A percentile compares a stretch with the other conserved stretches of the same genome.
These are phyloP conservation scores for Nomada fabriciana DNA, from an alignment of 2,888 invertebrate genomes.

Conservation along the genomic window DNA sequence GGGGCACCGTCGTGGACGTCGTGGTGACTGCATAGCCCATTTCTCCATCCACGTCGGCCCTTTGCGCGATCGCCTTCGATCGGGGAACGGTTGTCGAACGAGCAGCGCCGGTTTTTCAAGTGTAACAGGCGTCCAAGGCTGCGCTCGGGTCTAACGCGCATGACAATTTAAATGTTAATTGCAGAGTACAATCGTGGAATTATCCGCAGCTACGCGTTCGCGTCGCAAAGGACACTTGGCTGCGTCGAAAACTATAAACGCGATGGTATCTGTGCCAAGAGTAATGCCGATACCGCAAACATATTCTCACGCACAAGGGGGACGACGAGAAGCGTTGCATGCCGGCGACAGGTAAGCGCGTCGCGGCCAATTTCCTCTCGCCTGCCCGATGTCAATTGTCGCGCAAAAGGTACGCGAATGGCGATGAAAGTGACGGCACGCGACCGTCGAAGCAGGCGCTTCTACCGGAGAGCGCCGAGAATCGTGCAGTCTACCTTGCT, in stretches of 20 bases:
- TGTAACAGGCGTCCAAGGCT: no score
- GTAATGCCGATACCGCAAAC: conserved; percentile 22
- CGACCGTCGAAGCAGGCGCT: conserved; percentile 17
- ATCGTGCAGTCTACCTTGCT: no score
- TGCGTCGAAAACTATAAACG: conserved; percentile 4
- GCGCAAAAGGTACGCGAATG: conserved; percentile 69
- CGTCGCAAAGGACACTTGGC: no score
- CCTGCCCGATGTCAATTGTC: conserved; percentile 66
- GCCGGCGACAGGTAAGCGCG: conserved; percentile 30
- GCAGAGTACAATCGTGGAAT: no score
- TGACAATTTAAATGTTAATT: no score
- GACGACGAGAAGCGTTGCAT: conserved; percentile 14
- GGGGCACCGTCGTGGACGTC: no score
- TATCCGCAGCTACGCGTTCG: not conserved
- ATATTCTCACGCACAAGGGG: conserved; percentile 39
- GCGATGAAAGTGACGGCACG: conserved; percentile 73
- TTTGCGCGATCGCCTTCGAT: not conserved
- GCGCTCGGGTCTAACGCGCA: no score
- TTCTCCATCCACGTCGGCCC: conserved; percentile 23
- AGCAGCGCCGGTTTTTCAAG: no score
- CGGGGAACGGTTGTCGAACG: no score
- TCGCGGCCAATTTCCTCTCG: conserved; percentile 56
- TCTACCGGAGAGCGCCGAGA: no score
- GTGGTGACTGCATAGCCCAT: not conserved
- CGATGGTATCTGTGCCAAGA: conserved; percentile 34